Evolutionary conservation across 2,888 invertebrate species (phyloP).

Genomic region (Odontocolon sp.): DNA sequence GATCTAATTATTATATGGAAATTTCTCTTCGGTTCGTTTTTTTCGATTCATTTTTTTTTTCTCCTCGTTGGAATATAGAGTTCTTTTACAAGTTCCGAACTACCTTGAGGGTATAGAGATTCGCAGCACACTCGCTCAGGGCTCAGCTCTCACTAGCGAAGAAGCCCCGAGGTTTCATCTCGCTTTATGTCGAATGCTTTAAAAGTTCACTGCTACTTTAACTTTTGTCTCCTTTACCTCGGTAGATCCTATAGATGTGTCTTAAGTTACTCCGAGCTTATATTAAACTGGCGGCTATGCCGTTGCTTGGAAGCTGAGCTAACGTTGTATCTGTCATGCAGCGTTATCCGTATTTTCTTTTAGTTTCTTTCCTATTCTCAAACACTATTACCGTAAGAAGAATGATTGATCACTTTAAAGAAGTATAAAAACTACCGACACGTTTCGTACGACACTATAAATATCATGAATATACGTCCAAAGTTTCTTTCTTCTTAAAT

Average conservation of each 20-base stretch:
- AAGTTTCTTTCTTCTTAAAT: background rate
- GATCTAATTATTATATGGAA: slow-evolving; percentile 78
- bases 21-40: slow-evolving; percentile 64
- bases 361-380: background rate
- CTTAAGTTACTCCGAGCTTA: slow-evolving; percentile 45
- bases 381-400: slow-evolving; percentile 17
- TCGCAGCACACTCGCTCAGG: slow-evolving; percentile 9
- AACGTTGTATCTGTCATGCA: slow-evolving; percentile 6
- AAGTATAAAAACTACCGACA: background rate
- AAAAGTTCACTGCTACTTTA: slow-evolving; percentile 70
- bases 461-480: no score
- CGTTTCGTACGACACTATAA: no score
- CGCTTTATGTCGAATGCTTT: slow-evolving; percentile 73
- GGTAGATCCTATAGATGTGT: slow-evolving; percentile 44
- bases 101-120: slow-evolving; percentile 61
- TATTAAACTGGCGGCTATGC: slow-evolving; percentile 46
- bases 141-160: slow-evolving; percentile 1
- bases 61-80: slow-evolving; percentile 64
- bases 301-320: background rate
- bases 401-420: slow-evolving; percentile 25
- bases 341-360: background rate
- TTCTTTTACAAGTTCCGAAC: slow-evolving; percentile 72
- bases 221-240: slow-evolving; percentile 70
- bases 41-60: slow-evolving; percentile 60
- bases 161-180: slow-evolving; percentile 60